Percentiles rank a stretch among this genome's conserved stretches.
Evolutionary conservation across 2,797 vertebrate species (phyloP).

Genomic region (Pygocentrus nattereri): DNA sequence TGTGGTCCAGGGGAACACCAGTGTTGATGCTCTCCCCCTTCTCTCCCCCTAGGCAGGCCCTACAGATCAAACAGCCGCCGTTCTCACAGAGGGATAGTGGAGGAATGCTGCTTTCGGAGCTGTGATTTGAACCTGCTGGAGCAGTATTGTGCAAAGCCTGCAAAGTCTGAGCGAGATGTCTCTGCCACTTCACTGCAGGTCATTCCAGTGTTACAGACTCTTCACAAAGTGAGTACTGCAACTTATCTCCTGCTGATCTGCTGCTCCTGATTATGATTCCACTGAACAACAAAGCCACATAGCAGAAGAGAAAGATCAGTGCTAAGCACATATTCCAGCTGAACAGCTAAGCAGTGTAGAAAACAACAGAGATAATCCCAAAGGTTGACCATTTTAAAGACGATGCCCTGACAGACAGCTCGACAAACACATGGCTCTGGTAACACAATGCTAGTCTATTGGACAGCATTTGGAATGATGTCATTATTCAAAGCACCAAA

Average conservation of each 20-base stretch:
- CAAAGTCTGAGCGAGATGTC: conserved; percentile 87
- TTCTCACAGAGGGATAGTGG: conserved; percentile 85
- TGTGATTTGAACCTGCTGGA: conserved; percentile 87
- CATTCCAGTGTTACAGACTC: conserved; percentile 72
- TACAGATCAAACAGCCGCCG: conserved; percentile 78
- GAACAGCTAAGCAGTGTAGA: conserved; percentile 48
- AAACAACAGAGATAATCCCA: conserved; percentile 40
- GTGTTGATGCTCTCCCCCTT: conserved; percentile 46
- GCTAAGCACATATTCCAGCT: conserved; percentile 43
- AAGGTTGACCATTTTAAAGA: conserved; percentile 20
- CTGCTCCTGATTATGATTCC: conserved; percentile 41
- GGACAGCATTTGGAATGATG: conserved; percentile 51
- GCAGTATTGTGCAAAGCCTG: conserved; percentile 87
- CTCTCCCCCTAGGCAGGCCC: conserved; percentile 76
- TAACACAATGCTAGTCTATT: conserved; percentile 51
- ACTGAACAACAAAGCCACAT: conserved; percentile 41
- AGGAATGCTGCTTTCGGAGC: conserved; percentile 89
- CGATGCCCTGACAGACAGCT: conserved; percentile 24
- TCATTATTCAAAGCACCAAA: conserved; percentile 62
- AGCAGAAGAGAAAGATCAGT: conserved; percentile 44
- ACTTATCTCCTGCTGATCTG: conserved; percentile 41
- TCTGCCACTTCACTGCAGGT: conserved; percentile 75
- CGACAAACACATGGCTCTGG: conserved; percentile 47
- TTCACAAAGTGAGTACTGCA: conserved; percentile 77
- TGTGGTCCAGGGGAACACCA: conserved; percentile 42